A percentile compares a stretch with the other conserved stretches of the same genome.
phyloP scores from a whole-genome alignment of 2,797 vertebrate species.

The Semotilus atromaculatus region DNA sequence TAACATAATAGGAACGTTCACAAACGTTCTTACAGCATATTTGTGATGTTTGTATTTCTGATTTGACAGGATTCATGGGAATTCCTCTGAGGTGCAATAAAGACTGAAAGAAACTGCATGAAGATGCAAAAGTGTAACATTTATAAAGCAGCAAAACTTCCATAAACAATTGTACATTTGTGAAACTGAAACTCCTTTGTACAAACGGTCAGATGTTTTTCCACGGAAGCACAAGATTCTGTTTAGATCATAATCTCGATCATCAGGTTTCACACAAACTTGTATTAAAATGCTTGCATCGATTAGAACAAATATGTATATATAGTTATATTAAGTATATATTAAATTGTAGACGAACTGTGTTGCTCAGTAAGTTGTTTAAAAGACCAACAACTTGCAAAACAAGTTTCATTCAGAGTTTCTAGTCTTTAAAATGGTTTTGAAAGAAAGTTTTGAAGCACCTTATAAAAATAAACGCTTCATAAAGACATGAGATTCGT shows the following conservation, averaged over 20 bases:
- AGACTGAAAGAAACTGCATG: not conserved
- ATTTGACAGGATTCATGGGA: not conserved
- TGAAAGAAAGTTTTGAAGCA: not conserved
- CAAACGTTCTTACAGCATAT: not conserved
- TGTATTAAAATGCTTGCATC: not conserved
- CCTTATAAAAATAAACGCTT: not conserved
- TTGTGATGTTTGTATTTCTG: not conserved
- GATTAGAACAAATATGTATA: not conserved
- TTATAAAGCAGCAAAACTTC: not conserved
- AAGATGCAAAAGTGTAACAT: not conserved
- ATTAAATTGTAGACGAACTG: not conserved
- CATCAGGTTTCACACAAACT: not conserved
- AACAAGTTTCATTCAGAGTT: not conserved
- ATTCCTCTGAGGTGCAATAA: conserved; percentile 2
- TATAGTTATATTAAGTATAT: too few relatives aligned
- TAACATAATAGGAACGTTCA: not conserved
- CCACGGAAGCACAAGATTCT: not conserved
- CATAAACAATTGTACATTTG: not conserved
- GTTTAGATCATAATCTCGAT: not conserved
- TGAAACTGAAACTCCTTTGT: not conserved
- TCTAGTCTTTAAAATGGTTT: not conserved
- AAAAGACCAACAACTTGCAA: not conserved
- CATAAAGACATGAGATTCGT: not conserved
- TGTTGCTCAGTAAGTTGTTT: not conserved
- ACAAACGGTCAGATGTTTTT: not conserved